Conservation (phyloP, 2,797 vertebrate species). For the Leptatherina wallacei region DNA sequence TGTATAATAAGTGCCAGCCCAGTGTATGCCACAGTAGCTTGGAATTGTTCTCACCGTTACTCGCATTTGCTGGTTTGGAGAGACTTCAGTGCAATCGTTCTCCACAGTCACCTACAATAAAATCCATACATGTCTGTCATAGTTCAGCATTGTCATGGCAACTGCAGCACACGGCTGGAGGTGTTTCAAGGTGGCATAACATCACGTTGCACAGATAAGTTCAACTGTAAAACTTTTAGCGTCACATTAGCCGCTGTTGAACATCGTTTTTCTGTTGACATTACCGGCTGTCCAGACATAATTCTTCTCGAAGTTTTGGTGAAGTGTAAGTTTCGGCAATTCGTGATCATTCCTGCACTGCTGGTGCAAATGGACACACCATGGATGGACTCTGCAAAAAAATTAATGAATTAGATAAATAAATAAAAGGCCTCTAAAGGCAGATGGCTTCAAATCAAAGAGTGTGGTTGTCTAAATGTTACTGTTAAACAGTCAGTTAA, state of each 20-base stretch:
- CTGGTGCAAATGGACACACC: constrained; percentile 74
- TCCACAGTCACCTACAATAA: constrained; percentile 84
- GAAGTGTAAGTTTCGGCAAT: constrained; percentile 66
- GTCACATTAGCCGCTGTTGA: not conserved
- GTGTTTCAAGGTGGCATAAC: not conserved
- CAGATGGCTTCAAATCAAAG: not conserved
- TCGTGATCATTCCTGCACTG: constrained; percentile 54
- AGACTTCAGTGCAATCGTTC: constrained; percentile 84
- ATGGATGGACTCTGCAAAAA: constrained; percentile 62
- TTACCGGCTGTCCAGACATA: constrained; percentile 67
- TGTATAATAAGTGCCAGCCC: constrained; percentile 78
- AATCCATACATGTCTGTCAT: not conserved
- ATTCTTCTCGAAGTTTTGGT: constrained; percentile 39
- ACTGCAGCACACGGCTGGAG: not conserved
- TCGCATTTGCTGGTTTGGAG: constrained; percentile 79
- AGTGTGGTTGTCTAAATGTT: not conserved
- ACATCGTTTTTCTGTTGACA: not conserved
- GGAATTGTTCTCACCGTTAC: constrained; percentile 87
- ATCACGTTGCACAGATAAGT: not conserved
- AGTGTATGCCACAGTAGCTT: constrained; percentile 83
- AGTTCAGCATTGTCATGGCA: not conserved
- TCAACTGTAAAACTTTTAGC: not conserved
- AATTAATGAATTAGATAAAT: not conserved
- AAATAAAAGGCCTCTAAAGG: not conserved
- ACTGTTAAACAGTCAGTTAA: not conserved